Base-by-base conservation (phyloP, 2,797 vertebrate species). In the Sebastes hubbsi region DNA sequence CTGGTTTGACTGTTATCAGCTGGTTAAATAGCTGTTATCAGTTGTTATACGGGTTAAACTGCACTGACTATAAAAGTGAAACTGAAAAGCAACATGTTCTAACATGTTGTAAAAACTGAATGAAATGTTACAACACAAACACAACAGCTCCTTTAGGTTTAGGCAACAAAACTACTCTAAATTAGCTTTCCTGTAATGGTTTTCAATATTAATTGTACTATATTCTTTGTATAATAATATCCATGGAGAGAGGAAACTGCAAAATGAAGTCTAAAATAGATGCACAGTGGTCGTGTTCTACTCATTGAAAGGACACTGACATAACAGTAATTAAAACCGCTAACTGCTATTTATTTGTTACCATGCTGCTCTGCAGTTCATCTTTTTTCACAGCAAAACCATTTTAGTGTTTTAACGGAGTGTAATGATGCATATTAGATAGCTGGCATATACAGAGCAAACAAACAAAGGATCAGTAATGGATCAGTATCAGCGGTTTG, bases 371-470 rank as follows among this genome's bases (percentile, higher is more conserved):
- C 72, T 32, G 27, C 46, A 27, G 34, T 63, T 77, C 24, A 20
- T 4, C 4, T 25, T 61, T 46, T 49, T 55, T 27, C 54, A 75
- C 32, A 68, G 68, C 3, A 30, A 86, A 77, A 83, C 76, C 71
- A 67, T 82, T 84, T 62, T 49, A 72, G 56, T 30, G 76, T 65
- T 85, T 85, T 67, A 79, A 79, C 73, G 2, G 64, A 60, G 82
- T 68, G 77, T 87, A 86, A 88, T 88, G 87, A 89, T 75, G 80
- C 77, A 29, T 46, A 56, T 84, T 79, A 81, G 72, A 87, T 81
- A 34, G 81, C 64, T 34, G 34, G 58, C 30, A 36, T n/a, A 63
- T 49, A 49, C 16, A 49, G 14, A 46, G 42, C 16, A 49, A 49
- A 80, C 49, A 67, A 83, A 78, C 55, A 64, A 36, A 62, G 29